Evolutionary conservation across 2,888 invertebrate species (phyloP).

Genomic region (Apodemia zela): DNA sequence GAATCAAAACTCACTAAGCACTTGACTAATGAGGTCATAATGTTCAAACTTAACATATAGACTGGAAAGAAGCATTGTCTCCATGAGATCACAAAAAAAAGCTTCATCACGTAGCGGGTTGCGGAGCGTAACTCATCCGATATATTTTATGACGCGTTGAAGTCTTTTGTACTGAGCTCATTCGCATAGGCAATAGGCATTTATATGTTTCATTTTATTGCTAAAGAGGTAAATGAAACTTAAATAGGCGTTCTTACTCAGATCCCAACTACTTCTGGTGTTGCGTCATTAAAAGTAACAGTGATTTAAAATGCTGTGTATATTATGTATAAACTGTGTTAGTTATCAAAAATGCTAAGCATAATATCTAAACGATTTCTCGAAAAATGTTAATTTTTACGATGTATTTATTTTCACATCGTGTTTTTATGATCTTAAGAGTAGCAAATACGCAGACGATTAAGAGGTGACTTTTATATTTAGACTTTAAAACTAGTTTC

Average conservation of each 20-base stretch:
- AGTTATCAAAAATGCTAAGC: neutral
- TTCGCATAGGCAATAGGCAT: neutral
- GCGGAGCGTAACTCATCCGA: too few species aligned
- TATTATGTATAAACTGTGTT: neutral
- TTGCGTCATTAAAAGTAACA: constrained; percentile 5
- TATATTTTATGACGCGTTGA: neutral
- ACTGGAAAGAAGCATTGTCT: too few species aligned
- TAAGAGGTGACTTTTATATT: too few species aligned
- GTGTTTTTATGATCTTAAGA: too few species aligned
- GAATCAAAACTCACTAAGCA: too few species aligned
- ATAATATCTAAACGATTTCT: neutral
- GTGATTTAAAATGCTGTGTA: neutral
- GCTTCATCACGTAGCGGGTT: too few species aligned
- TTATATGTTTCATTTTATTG: constrained; percentile 16
- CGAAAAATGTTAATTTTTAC: neutral
- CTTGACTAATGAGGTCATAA: too few species aligned
- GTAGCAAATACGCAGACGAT: too few species aligned
- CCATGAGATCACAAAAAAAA: too few species aligned
- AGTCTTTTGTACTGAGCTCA: constrained; percentile 13
- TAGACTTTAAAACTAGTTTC: too few species aligned
- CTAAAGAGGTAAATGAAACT: constrained; percentile 16
- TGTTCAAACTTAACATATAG: too few species aligned
- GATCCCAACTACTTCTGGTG: constrained; percentile 9
- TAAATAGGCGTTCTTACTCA: constrained; percentile 7
- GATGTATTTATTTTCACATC: too few species aligned